phyloP scores from a whole-genome alignment of 2,888 invertebrate genomes.

The Melieria picta region DNA sequence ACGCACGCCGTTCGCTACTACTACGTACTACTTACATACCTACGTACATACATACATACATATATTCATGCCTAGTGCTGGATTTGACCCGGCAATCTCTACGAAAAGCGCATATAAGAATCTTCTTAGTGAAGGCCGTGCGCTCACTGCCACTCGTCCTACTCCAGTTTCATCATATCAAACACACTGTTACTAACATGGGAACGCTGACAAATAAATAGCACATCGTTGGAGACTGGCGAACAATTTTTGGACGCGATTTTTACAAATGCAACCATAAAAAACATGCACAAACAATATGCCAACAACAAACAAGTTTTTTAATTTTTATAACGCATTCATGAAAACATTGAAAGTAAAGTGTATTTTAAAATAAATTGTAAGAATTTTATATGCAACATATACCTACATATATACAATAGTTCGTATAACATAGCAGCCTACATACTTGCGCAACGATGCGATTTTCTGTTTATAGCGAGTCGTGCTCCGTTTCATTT shows the following conservation, averaged over 20 bases:
- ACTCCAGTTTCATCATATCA: no score
- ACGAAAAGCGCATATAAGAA: no score
- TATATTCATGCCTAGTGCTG: no score
- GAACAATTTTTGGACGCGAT: conserved; percentile 25
- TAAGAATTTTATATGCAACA: not conserved
- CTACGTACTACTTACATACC: no score
- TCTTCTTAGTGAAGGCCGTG: no score
- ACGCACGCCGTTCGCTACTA: no score
- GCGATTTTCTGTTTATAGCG: conserved; percentile 15
- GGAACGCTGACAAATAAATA: conserved; percentile 31
- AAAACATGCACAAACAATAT: not conserved
- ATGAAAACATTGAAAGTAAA: not conserved
- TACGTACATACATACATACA: no score
- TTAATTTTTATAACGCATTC: conserved; percentile 8
- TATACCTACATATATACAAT: no score
- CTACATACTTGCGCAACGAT: not conserved
- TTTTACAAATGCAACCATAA: conserved; percentile 17
- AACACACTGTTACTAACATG: conserved; percentile 22
- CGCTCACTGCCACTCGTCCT: no score
- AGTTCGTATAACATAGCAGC: no score
- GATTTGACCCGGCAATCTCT: no score
- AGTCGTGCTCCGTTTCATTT: conserved; percentile 21
- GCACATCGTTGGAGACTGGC: conserved; percentile 18
- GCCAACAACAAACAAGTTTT: conserved; percentile 5
- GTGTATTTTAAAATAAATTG: not conserved